Conservation (phyloP, 2,888 invertebrate species). For the Stratiomys singularior region DNA sequence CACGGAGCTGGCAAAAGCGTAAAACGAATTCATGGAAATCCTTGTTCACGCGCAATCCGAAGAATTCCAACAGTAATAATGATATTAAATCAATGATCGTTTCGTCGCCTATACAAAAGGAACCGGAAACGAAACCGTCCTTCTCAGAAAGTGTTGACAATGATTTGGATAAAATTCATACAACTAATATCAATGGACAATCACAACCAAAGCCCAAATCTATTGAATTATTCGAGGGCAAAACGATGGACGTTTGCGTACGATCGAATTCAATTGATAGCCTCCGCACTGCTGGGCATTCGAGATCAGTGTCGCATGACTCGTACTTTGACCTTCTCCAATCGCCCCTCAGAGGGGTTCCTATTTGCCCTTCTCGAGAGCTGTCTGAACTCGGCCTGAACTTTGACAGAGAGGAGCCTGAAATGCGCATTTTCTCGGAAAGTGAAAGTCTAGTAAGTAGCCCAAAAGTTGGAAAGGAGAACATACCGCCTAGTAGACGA, state of each 20-base stretch:
- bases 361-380: constrained; percentile 69
- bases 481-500: constrained; percentile 66
- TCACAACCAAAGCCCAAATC: constrained; percentile 57
- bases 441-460: constrained; percentile 78
- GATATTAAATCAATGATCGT: constrained; percentile 56
- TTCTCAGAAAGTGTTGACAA: constrained; percentile 45
- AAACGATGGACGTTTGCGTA: constrained; percentile 64
- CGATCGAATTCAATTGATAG: constrained; percentile 66
- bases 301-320: constrained; percentile 88
- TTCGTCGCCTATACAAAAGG: constrained; percentile 49
- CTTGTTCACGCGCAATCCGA: constrained; percentile 64
- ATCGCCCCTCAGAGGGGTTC: constrained; percentile 63
- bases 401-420: constrained; percentile 85
- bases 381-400: constrained; percentile 86
- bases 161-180: constrained; percentile 25
- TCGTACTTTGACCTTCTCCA: constrained; percentile 83
- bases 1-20: constrained; percentile 68
- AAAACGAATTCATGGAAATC: constrained; percentile 66
- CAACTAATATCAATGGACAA: constrained; percentile 26
- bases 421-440: constrained; percentile 89
- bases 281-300: constrained; percentile 64
- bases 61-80: constrained; percentile 60
- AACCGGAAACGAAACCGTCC: constrained; percentile 37
- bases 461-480: constrained; percentile 67
- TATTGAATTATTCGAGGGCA: constrained; percentile 63